These are phyloP conservation scores for Euura lappo DNA, from an alignment of 1,140 invertebrate genomes.

Conservation along the genomic window DNA sequence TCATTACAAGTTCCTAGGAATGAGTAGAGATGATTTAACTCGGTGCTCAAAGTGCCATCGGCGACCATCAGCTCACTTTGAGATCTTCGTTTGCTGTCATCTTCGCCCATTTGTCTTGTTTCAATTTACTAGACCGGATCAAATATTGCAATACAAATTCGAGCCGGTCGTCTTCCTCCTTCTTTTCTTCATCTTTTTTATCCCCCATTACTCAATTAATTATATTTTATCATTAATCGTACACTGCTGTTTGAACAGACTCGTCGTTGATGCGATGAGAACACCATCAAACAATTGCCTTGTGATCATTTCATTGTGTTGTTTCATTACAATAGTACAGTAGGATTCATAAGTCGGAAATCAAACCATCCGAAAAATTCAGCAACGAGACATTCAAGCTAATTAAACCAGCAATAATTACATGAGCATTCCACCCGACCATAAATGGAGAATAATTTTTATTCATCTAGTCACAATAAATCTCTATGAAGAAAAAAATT, in stretches of 20 bases:
- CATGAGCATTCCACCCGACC: too few relatives aligned
- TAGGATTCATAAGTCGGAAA: not conserved
- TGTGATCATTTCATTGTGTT: not conserved
- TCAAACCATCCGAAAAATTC: not conserved
- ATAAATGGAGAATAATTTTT: too few relatives aligned
- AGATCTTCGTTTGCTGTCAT: constrained; percentile 74
- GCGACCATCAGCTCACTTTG: constrained; percentile 50
- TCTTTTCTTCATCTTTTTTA: constrained; percentile 38
- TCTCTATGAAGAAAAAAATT: too few relatives aligned
- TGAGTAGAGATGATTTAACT: constrained; percentile 36
- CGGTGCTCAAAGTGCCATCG: constrained; percentile 14
- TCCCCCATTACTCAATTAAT: constrained; percentile 28
- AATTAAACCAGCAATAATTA: too few relatives aligned
- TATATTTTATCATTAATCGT: not conserved
- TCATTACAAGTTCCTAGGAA: constrained; percentile 63
- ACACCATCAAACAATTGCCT: not conserved
- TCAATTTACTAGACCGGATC: constrained; percentile 58
- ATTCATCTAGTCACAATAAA: too few relatives aligned
- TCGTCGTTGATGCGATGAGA: not conserved
- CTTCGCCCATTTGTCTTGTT: constrained; percentile 79
- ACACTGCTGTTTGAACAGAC: not conserved
- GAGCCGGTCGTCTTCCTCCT: constrained; percentile 45
- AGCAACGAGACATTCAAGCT: too few relatives aligned
- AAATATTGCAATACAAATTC: constrained; percentile 50
- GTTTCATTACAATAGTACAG: not conserved